Conservation (phyloP, 2,797 vertebrate genomes). For the Gobio occitaniae region DNA sequence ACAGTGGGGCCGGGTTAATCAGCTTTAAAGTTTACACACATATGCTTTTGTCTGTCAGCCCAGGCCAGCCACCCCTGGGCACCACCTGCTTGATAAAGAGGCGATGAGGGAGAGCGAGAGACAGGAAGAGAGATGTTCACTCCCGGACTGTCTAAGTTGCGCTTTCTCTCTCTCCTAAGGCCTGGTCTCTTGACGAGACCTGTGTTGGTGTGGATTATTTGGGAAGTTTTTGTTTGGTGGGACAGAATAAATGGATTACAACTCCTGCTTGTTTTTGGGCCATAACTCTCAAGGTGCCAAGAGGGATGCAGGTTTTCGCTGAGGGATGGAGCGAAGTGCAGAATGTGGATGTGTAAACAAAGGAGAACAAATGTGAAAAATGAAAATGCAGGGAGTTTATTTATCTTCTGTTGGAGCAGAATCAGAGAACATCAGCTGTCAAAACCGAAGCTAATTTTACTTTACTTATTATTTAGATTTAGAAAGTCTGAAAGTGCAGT, state of each 20-base stretch:
- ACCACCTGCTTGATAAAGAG: conserved; percentile 83
- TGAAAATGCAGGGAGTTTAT: neutral
- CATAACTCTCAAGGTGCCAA: conserved; percentile 61
- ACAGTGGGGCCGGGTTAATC: conserved; percentile 91
- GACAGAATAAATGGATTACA: conserved; percentile 82
- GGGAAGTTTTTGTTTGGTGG: conserved; percentile 77
- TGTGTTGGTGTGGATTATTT: conserved; percentile 78
- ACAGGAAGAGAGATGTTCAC: conserved; percentile 42
- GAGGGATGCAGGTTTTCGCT: conserved; percentile 64
- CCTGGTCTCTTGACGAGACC: conserved; percentile 69
- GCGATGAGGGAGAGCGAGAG: conserved; percentile 51
- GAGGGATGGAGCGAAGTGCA: conserved; percentile 53
- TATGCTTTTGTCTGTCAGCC: conserved; percentile 85
- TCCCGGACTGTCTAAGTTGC: conserved; percentile 41
- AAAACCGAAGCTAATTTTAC: conserved; percentile 2
- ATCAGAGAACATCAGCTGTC: neutral
- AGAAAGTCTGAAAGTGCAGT: neutral
- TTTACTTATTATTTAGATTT: conserved; percentile 12
- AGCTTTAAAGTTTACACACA: conserved; percentile 91
- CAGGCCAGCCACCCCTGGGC: conserved; percentile 74
- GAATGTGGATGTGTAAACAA: conserved; percentile 60
- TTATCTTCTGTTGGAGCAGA: conserved; percentile 9
- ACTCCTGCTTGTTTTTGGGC: conserved; percentile 74
- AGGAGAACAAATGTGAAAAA: conserved; percentile 62
- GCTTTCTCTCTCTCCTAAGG: conserved; percentile 57